Evolutionary conservation across 1,140 invertebrate genomes (phyloP).

Genomic region (Ylistrum balloti): DNA sequence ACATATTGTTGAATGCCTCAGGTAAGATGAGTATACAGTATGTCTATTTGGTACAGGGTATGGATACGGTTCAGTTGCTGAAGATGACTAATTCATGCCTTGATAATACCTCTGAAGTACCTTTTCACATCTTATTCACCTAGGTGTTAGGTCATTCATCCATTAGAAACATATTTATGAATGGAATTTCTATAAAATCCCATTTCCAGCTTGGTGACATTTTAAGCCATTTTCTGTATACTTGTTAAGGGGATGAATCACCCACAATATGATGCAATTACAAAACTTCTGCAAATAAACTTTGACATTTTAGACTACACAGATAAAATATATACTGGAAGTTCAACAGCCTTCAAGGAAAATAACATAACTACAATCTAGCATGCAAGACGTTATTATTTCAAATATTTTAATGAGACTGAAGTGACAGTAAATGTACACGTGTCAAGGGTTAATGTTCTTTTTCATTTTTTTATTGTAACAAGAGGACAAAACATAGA

Average conservation of each 20-base stretch:
- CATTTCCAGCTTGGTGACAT: slow-evolving; percentile 21
- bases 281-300: not conserved
- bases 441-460: too few relatives aligned
- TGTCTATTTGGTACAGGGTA: not conserved
- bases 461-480: too few relatives aligned
- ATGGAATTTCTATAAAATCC: not conserved
- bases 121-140: not conserved
- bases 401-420: not conserved
- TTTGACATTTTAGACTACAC: not conserved
- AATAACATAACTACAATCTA: not conserved
- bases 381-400: not conserved
- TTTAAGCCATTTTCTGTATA: slow-evolving; percentile 11
- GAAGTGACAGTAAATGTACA: too few relatives aligned
- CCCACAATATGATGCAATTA: not conserved
- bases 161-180: not conserved
- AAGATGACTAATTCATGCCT: not conserved
- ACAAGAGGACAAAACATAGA: too few relatives aligned
- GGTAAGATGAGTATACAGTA: not conserved
- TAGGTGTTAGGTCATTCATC: slow-evolving; percentile 13
- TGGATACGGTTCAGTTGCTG: not conserved
- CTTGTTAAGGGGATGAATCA: not conserved
- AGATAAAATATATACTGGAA: not conserved
- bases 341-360: not conserved
- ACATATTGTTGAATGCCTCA: not conserved
- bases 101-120: not conserved